A percentile compares a stretch with the other conserved stretches of the same genome.
Conservation (phyloP, 2,797 vertebrate species). For the Balearica regulorum region DNA sequence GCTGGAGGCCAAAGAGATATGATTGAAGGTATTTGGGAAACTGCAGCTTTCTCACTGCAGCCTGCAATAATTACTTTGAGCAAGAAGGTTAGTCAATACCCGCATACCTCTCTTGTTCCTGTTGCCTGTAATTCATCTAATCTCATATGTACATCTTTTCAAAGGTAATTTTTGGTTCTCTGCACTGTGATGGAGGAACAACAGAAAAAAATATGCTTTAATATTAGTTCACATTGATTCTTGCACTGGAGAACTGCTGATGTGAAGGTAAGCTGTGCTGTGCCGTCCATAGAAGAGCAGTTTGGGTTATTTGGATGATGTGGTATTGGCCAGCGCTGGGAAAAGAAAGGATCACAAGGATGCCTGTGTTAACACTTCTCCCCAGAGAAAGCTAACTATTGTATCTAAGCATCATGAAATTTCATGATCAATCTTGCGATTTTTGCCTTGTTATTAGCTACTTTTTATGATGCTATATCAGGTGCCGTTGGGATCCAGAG, state of each 20-base stretch:
- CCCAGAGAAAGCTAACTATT: accelerated
- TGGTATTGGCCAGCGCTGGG: not conserved
- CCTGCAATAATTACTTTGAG: not conserved
- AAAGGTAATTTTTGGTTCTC: not conserved
- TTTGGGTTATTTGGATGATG: not conserved
- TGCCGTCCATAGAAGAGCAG: not conserved
- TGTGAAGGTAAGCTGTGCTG: not conserved
- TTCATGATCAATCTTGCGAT: not conserved
- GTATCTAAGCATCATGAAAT: not conserved
- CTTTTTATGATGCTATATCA: not conserved
- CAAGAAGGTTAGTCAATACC: not conserved
- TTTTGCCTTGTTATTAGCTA: not conserved
- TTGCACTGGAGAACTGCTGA: not conserved
- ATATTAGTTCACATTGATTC: not conserved
- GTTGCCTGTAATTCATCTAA: not conserved
- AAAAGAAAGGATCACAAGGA: not conserved
- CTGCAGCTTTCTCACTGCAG: not conserved
- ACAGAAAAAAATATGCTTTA: not conserved
- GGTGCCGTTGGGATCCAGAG: not conserved
- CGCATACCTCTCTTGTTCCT: not conserved
- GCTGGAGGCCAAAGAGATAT: conserved; percentile 22
- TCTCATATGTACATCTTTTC: not conserved
- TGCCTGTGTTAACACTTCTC: not conserved
- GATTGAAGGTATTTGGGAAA: not conserved
- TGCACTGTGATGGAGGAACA: not conserved